Evolutionary conservation across 2,113 vertebrate species (phyloP).

Genomic region (Psittacus erithacus): DNA sequence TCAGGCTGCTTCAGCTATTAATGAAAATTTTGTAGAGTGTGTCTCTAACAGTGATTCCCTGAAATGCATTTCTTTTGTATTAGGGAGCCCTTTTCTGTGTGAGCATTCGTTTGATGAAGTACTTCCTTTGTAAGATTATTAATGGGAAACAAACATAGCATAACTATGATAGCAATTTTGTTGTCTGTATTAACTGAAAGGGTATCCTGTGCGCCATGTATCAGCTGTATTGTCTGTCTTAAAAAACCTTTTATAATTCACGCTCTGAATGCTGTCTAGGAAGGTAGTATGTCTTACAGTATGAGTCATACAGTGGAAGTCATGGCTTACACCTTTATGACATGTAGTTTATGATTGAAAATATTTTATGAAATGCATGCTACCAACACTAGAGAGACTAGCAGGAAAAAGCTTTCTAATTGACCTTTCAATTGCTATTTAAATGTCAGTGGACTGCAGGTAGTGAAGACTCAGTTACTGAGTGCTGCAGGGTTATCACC

Average conservation of each 20-base stretch:
- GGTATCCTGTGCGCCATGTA: not conserved
- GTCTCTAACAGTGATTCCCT: not conserved
- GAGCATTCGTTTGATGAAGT: not conserved
- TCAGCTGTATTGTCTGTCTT: not conserved
- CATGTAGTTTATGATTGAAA: not conserved
- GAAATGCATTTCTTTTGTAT: not conserved
- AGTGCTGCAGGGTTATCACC: not conserved
- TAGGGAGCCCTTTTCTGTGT: not conserved
- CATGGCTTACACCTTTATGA: not conserved
- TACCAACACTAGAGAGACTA: not conserved
- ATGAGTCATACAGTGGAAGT: not conserved
- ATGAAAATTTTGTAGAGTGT: not conserved
- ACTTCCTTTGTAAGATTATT: not conserved
- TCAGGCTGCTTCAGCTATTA: not conserved
- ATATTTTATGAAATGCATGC: not conserved
- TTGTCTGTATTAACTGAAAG: conserved; percentile 21
- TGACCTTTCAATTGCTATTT: not conserved
- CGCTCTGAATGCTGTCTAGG: not conserved
- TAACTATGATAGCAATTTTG: not conserved
- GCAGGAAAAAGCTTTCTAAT: not conserved
- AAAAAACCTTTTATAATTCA: not conserved
- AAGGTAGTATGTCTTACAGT: not conserved
- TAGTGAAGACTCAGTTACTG: not conserved
- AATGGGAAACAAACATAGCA: not conserved
- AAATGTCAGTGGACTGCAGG: not conserved